Conservation (phyloP, 2,113 vertebrate species). For the Prinia subflava region DNA sequence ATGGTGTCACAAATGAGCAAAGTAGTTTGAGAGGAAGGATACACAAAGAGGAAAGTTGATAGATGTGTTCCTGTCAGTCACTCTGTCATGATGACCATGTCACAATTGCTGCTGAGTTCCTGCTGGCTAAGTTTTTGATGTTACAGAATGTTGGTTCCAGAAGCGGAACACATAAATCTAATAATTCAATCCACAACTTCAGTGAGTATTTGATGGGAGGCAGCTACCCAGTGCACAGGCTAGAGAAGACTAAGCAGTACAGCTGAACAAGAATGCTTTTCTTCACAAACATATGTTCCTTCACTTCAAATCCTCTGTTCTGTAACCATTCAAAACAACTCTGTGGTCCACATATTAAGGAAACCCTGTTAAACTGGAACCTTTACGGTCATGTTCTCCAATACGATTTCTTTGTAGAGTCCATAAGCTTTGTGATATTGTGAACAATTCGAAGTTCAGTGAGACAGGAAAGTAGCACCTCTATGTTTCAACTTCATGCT, state of each 20-base stretch:
- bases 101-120: neutral
- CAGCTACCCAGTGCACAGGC: neutral
- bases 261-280: neutral
- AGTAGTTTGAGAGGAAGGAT: neutral
- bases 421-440: neutral
- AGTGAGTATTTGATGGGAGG: neutral
- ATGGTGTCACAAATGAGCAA: neutral
- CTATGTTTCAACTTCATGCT: neutral
- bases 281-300: neutral
- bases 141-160: neutral
- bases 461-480: neutral
- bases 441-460: neutral
- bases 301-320: neutral
- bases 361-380: neutral
- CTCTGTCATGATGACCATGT: neutral
- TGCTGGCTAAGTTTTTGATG: neutral
- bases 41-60: neutral
- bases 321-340: neutral
- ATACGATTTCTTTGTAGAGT: neutral
- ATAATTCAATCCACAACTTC: neutral
- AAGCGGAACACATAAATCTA: neutral
- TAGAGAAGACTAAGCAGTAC: neutral
- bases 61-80: neutral
- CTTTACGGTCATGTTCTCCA: neutral
- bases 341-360: neutral